Conservation (phyloP, 2,797 vertebrate genomes). For the Microhierax caerulescens region DNA sequence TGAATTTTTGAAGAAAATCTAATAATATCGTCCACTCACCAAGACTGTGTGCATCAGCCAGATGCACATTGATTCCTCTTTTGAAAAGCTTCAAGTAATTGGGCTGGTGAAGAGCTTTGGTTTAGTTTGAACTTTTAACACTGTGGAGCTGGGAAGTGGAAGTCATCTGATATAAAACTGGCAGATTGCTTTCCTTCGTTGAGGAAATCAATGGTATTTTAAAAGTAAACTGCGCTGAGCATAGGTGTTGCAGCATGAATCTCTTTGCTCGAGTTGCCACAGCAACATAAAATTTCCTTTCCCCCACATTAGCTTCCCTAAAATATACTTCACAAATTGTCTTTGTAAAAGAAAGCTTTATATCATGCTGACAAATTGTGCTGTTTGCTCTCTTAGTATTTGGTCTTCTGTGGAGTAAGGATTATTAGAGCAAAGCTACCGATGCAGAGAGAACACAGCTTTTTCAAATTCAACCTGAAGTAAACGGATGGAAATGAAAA, state of each 20-base stretch:
- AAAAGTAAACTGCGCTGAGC: slow-evolving; percentile 37
- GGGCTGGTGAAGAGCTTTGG: slow-evolving; percentile 3
- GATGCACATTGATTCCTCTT: background rate
- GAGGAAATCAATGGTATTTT: slow-evolving; percentile 53
- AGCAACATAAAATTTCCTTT: slow-evolving; percentile 65
- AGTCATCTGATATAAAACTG: slow-evolving; percentile 6
- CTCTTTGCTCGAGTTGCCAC: slow-evolving; percentile 50
- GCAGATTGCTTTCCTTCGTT: background rate
- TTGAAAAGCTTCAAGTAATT: background rate
- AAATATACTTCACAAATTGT: slow-evolving; percentile 56
- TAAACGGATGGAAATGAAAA: background rate
- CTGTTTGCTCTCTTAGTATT: slow-evolving; percentile 25
- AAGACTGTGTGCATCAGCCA: background rate
- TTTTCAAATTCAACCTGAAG: slow-evolving; percentile 17
- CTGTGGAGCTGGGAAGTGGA: background rate
- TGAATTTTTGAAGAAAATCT: background rate
- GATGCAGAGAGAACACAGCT: background rate
- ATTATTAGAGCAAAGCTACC: slow-evolving; percentile 1
- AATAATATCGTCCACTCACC: background rate
- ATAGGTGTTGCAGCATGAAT: slow-evolving; percentile 1
- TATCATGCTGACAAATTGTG: slow-evolving; percentile 15
- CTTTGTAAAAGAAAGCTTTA: background rate
- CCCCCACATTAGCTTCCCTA: slow-evolving; percentile 27
- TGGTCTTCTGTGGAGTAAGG: slow-evolving; percentile 9
- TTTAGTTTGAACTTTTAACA: slow-evolving; percentile 26